phyloP scores from a whole-genome alignment of 2,113 vertebrate genomes.

The Empidonax alnorum region DNA sequence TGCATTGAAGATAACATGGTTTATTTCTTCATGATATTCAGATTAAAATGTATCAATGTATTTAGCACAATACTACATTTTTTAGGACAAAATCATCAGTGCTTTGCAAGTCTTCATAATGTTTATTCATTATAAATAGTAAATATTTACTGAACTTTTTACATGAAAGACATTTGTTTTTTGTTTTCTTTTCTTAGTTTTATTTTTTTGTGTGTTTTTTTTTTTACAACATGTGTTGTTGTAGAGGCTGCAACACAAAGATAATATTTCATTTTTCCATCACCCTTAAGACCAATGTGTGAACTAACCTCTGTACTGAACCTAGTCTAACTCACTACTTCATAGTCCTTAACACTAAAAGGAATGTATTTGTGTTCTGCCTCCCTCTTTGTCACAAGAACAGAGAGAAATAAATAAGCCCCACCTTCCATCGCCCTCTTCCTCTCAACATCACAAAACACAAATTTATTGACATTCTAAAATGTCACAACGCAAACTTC shows the following conservation, averaged over 20 bases:
- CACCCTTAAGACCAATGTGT: slow-evolving; percentile 76
- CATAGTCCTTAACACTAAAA: slow-evolving; percentile 74
- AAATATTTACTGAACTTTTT: slow-evolving; percentile 92
- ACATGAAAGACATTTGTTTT: slow-evolving; percentile 83
- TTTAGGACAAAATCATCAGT: slow-evolving; percentile 65
- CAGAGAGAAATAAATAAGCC: slow-evolving; percentile 88
- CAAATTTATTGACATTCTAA: slow-evolving; percentile 84
- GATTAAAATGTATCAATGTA: slow-evolving; percentile 53
- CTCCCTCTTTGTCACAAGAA: slow-evolving; percentile 75
- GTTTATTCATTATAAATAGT: slow-evolving; percentile 98
- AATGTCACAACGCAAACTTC: slow-evolving; percentile 77
- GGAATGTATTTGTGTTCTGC: slow-evolving; percentile 83
- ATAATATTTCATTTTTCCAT: slow-evolving; percentile 73
- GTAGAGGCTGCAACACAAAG: slow-evolving; percentile 79
- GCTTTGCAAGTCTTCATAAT: slow-evolving; percentile 79
- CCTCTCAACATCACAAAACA: slow-evolving; percentile 73
- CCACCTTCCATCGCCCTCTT: slow-evolving; percentile 74
- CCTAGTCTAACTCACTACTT: slow-evolving; percentile 75
- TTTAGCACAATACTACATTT: slow-evolving; percentile 62
- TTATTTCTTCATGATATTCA: slow-evolving; percentile 65
- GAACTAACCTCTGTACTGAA: slow-evolving; percentile 75
- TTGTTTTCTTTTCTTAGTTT: slow-evolving; percentile 66
- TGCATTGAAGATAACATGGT: slow-evolving; percentile 49
- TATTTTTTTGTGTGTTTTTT: slow-evolving; percentile 21
- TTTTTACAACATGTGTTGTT: slow-evolving; percentile 83